Conservation (phyloP, 2,888 invertebrate species). For the Amiota mariae region DNA sequence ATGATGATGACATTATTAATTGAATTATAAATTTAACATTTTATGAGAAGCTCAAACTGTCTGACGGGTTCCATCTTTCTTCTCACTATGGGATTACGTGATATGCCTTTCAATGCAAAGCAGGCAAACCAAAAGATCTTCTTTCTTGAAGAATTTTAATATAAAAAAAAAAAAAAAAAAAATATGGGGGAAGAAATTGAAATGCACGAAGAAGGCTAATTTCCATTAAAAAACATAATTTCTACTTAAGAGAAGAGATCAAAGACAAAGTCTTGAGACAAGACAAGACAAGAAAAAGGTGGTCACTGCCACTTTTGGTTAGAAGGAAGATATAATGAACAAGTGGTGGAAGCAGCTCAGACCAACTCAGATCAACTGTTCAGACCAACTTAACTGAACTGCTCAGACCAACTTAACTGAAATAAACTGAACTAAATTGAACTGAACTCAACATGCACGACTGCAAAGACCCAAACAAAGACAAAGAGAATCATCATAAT, state of each 20-base stretch:
- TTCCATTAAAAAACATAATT: constrained; percentile 56
- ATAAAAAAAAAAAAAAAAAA: too few species aligned
- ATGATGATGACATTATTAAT: constrained; percentile 67
- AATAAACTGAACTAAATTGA: neutral
- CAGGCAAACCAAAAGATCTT: neutral
- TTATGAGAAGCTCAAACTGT: constrained; percentile 53
- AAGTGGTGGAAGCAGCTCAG: neutral
- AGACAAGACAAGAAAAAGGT: neutral
- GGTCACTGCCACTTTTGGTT: neutral
- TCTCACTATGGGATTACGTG: constrained; percentile 58
- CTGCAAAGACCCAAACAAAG: neutral
- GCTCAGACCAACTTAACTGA: too few species aligned
- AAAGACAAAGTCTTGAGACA: constrained; percentile 9
- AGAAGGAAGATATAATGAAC: neutral
- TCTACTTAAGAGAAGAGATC: constrained; percentile 40
- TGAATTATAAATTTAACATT: constrained; percentile 72
- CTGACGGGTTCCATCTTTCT: constrained; percentile 28
- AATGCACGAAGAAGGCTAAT: constrained; percentile 51
- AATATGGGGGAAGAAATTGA: constrained; percentile 17
- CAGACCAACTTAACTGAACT: neutral
- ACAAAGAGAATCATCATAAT: constrained; percentile 11
- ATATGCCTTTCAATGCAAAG: constrained; percentile 47
- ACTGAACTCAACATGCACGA: neutral
- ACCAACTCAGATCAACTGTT: neutral
- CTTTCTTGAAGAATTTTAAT: constrained; percentile 33